Percentiles rank a stretch among this genome's conserved stretches.
Evolutionary conservation across 1,140 invertebrate genomes (phyloP).

Genomic region (Mylabris phalerata): DNA sequence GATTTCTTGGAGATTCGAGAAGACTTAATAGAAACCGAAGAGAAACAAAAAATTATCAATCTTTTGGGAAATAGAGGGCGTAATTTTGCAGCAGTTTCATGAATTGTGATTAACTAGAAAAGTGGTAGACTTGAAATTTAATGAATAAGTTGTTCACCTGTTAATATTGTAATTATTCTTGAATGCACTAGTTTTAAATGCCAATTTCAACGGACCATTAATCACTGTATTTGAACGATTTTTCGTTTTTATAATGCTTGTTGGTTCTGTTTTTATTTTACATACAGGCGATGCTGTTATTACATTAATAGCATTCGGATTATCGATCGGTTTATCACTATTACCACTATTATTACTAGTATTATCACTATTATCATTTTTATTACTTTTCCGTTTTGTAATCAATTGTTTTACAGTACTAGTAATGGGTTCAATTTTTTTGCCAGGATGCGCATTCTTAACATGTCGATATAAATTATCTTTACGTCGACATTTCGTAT

Average conservation of each 20-base stretch:
- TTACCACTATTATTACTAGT: constrained; percentile 5
- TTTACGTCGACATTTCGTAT: constrained; percentile 51
- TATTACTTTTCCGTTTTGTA: not conserved
- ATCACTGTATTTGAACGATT: constrained; percentile 27
- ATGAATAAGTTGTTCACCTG: constrained; percentile 21
- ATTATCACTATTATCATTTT: constrained; percentile 8
- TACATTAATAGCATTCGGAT: constrained; percentile 40
- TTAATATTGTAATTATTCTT: constrained; percentile 39
- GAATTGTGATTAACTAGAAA: too few species aligned
- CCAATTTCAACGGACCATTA: constrained; percentile 39
- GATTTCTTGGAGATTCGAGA: too few species aligned
- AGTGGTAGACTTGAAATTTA: not conserved
- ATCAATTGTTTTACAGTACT: constrained; percentile 12
- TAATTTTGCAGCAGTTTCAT: too few species aligned
- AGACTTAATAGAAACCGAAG: too few species aligned
- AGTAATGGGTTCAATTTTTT: constrained; percentile 29
- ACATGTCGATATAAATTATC: constrained; percentile 59
- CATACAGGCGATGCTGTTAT: constrained; percentile 34
- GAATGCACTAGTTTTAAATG: constrained; percentile 40
- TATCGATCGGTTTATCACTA: constrained; percentile 26
- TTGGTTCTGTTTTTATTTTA: not conserved
- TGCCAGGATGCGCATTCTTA: constrained; percentile 54
- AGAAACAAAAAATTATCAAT: too few species aligned
- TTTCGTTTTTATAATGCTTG: constrained; percentile 6
- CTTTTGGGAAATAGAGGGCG: not conserved